phyloP scores from a whole-genome alignment of 1,140 invertebrate species.

The Conus ventricosus region DNA sequence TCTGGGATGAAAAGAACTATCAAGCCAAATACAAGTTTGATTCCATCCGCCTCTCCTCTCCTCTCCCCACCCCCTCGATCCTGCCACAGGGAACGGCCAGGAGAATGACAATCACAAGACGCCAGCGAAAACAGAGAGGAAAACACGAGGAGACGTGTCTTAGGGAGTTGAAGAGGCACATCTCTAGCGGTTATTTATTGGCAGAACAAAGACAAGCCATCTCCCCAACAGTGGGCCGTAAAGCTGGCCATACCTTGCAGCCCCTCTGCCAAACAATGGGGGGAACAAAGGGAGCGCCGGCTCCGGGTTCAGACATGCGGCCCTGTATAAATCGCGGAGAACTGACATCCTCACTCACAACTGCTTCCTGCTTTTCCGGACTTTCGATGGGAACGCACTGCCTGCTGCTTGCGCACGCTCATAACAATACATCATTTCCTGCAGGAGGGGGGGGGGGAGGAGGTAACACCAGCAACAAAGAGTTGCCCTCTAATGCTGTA shows the following conservation, averaged over 20 bases:
- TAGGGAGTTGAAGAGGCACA: too few relatives aligned
- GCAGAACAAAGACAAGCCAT: not conserved
- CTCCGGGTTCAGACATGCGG: too few relatives aligned
- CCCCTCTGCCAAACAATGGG: not conserved
- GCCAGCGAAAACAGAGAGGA: too few relatives aligned
- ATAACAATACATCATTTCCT: not conserved
- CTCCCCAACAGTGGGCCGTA: not conserved
- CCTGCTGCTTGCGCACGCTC: not conserved
- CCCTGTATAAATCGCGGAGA: too few relatives aligned
- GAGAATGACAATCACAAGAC: too few relatives aligned
- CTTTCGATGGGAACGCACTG: not conserved
- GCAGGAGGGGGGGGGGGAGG: not conserved
- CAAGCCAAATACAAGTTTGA: not conserved
- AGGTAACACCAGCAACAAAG: not conserved
- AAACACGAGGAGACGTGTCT: too few relatives aligned
- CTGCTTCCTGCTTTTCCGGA: not conserved
- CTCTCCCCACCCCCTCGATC: too few relatives aligned
- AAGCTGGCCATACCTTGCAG: not conserved
- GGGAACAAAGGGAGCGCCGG: not conserved
- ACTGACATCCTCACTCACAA: not conserved
- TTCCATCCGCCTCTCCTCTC: not conserved
- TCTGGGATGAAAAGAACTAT: not conserved
- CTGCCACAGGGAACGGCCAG: too few relatives aligned
- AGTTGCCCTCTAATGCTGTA: not conserved
- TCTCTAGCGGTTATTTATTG: not conserved